Conservation (phyloP, 2,888 invertebrate genomes). For the Phalera bucephala region DNA sequence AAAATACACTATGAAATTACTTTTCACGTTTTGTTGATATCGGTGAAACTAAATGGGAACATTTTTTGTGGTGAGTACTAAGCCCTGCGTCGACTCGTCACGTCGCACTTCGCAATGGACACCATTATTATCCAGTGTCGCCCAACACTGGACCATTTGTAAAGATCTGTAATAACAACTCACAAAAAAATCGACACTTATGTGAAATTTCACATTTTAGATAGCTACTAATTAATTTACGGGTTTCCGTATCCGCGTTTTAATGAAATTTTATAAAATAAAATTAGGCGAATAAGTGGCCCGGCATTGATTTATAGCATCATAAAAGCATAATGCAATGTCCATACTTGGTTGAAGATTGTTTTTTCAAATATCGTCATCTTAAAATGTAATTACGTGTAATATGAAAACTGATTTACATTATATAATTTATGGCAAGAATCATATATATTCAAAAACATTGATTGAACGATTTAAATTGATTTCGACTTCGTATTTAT, state of each 20-base stretch:
- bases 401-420: constrained; percentile 19
- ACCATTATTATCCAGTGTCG: constrained; percentile 45
- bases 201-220: neutral
- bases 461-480: constrained; percentile 19
- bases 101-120: constrained; percentile 50
- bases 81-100: constrained; percentile 51
- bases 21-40: constrained; percentile 75
- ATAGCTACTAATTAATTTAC: neutral
- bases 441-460: constrained; percentile 24
- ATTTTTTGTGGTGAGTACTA: constrained; percentile 61
- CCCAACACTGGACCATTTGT: constrained; percentile 28
- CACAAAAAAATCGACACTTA: neutral
- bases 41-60: constrained; percentile 72
- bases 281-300: neutral
- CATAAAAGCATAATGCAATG: constrained; percentile 15
- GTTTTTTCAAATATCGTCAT: constrained; percentile 6
- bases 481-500: constrained; percentile 14
- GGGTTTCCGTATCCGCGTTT: no score
- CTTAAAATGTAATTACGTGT: constrained; percentile 19
- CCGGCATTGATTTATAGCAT: neutral
- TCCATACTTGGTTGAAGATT: constrained; percentile 20
- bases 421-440: constrained; percentile 23
- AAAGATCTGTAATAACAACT: neutral
- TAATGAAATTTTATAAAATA: neutral
- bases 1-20: constrained; percentile 80